Base-by-base conservation (phyloP, 2,797 vertebrate genomes). In the Enoplosus armatus region DNA sequence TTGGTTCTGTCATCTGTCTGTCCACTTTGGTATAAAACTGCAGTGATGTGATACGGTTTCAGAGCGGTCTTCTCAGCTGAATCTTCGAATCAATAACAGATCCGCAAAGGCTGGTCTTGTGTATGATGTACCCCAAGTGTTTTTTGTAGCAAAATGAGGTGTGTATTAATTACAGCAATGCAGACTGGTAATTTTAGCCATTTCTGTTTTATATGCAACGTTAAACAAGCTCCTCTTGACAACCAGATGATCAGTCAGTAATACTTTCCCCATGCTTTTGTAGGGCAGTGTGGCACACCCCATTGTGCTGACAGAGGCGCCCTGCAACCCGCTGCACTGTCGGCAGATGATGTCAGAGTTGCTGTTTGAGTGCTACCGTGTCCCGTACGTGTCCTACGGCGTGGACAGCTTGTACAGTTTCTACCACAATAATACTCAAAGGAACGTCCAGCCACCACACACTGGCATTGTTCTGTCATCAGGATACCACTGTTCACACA, bases 281-380 rank as follows among this genome's bases (percentile, higher is more conserved):
- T 4, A 99, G 98, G 96, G 96, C 37, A 94, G 94, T 16, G 97
- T 99, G 35, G 95, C 96, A 16, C 97, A 99, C 60, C 97, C 98
- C 5, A n/a, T 99, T 14, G 96, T 99, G 68, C 85, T 99, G 78
- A 98, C 98, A 0, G 98, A 99, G 92, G 96, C 98, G 0, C 96
- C 97, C 33, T 99, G 97, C 85, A 99, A 97, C 90, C 98, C 98
- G 0, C 94, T 98, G 3, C 97, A 98, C 92, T 97, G 97, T 0
- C 94, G 98, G 2, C 98, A 99, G 89, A 98, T 99, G 97, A 98
- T 99, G 97, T 99, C 98, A 0, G 98, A 99, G 90, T 90, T 99
- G 29, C 94, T 99, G 45, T 99, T 99, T 0, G 98, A 99, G 75
- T 99, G 98, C 84, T 99, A 99, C 5, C 85, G 94, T 3, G 95